phyloP scores from a whole-genome alignment of 2,888 invertebrate species.

The Drosophila borborema region DNA sequence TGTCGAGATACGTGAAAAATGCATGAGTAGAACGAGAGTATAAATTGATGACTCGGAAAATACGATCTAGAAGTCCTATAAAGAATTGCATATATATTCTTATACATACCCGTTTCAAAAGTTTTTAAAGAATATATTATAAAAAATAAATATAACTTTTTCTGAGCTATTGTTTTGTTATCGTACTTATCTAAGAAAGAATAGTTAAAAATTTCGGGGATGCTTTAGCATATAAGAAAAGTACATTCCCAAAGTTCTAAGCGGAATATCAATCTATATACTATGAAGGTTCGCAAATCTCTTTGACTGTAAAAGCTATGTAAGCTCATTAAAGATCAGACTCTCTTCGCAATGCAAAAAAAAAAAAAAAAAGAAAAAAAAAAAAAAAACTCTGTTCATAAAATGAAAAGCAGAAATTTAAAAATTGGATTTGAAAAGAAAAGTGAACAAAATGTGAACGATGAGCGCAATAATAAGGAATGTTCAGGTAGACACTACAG shows the following conservation, averaged over 20 bases:
- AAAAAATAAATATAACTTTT: too few species aligned
- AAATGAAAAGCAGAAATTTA: not conserved
- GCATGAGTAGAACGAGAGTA: not conserved
- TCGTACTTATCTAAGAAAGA: not conserved
- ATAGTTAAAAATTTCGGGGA: not conserved
- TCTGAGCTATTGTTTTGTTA: not conserved
- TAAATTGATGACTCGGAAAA: not conserved
- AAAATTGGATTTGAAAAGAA: slow-evolving; percentile 48
- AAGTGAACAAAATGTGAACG: slow-evolving; percentile 45
- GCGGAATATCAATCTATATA: not conserved
- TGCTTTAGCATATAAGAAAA: not conserved
- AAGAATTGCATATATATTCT: too few species aligned
- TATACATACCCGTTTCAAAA: too few species aligned
- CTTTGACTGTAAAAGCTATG: too few species aligned
- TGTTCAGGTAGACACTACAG: slow-evolving; percentile 29
- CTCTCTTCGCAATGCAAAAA: slow-evolving; percentile 2
- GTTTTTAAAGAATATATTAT: too few species aligned
- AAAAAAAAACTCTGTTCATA: slow-evolving; percentile 1
- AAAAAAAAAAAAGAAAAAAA: slow-evolving; percentile 9
- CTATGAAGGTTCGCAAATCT: not conserved
- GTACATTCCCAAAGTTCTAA: not conserved
- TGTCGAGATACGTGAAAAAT: slow-evolving; percentile 4
- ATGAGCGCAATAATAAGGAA: slow-evolving; percentile 29
- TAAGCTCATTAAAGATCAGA: slow-evolving; percentile 25
- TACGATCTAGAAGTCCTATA: too few species aligned